A percentile compares a stretch with the other conserved stretches of the same genome.
Evolutionary conservation across 1,140 invertebrate species (phyloP).

Genomic region (Saccostrea glomerata): DNA sequence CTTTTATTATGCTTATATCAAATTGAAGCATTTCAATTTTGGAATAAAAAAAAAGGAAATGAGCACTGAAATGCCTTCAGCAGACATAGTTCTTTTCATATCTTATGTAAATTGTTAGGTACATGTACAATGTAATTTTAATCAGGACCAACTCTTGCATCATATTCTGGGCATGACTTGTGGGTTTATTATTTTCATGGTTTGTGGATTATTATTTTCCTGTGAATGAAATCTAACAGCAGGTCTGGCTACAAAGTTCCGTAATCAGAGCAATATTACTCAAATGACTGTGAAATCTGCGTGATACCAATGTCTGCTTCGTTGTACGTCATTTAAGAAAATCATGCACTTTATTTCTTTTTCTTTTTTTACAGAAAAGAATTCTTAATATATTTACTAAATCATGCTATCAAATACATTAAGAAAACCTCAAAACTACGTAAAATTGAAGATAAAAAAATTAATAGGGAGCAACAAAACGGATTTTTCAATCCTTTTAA

Average conservation of each 20-base stretch:
- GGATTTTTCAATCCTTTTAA: conserved; percentile 29
- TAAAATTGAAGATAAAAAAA: not conserved
- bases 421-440: not conserved
- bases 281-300: not conserved
- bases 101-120: too few relatives aligned
- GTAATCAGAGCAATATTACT: conserved; percentile 14
- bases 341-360: not conserved
- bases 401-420: not conserved
- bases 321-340: conserved; percentile 29
- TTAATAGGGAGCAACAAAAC: not conserved
- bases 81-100: too few relatives aligned
- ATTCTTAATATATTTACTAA: conserved; percentile 8
- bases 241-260: not conserved
- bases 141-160: too few relatives aligned
- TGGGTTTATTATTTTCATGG: not conserved
- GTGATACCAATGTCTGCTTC: not conserved
- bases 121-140: too few relatives aligned
- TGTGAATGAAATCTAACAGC: conserved; percentile 5
- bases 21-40: too few relatives aligned
- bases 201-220: not conserved
- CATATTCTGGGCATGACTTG: not conserved
- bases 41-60: too few relatives aligned
- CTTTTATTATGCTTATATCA: too few relatives aligned
- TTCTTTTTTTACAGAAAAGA: conserved; percentile 1
- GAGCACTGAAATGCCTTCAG: too few relatives aligned